A percentile compares a stretch with the other conserved stretches of the same genome.
These are phyloP conservation scores for Charadrius vociferus DNA, from an alignment of 2,113 vertebrate genomes.

Conservation along the genomic window DNA sequence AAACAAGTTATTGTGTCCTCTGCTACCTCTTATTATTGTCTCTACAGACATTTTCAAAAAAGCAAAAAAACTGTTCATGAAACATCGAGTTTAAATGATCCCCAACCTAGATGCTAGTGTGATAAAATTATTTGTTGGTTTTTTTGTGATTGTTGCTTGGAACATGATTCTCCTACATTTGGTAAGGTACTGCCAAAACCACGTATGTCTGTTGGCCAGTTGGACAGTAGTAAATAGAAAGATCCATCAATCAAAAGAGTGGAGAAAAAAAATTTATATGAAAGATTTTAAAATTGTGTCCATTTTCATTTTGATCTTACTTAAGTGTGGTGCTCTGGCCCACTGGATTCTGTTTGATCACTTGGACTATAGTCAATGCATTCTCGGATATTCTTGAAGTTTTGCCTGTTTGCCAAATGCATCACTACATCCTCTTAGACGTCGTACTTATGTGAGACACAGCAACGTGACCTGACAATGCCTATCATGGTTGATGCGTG, in stretches of 20 bases:
- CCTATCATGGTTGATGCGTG: background rate
- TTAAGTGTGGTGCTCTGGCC: background rate
- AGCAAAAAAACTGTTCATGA: background rate
- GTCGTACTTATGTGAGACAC: background rate
- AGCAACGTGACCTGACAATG: background rate
- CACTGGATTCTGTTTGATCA: background rate
- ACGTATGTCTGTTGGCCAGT: background rate
- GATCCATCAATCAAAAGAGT: background rate
- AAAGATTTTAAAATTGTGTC: background rate
- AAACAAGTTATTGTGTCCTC: background rate
- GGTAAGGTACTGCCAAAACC: background rate
- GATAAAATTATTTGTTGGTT: background rate
- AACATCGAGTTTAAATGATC: background rate
- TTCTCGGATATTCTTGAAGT: background rate
- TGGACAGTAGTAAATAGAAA: background rate
- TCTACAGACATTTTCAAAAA: background rate
- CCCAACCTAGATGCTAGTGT: background rate
- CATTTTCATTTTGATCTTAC: background rate
- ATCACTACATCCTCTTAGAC: background rate
- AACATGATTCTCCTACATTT: background rate
- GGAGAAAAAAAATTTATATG: background rate
- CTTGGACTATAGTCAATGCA: background rate
- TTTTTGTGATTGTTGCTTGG: background rate
- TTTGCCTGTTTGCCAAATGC: background rate
- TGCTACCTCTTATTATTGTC: background rate